phyloP scores from a whole-genome alignment of 1,140 invertebrate genomes.

The Macrostomum lignano region DNA sequence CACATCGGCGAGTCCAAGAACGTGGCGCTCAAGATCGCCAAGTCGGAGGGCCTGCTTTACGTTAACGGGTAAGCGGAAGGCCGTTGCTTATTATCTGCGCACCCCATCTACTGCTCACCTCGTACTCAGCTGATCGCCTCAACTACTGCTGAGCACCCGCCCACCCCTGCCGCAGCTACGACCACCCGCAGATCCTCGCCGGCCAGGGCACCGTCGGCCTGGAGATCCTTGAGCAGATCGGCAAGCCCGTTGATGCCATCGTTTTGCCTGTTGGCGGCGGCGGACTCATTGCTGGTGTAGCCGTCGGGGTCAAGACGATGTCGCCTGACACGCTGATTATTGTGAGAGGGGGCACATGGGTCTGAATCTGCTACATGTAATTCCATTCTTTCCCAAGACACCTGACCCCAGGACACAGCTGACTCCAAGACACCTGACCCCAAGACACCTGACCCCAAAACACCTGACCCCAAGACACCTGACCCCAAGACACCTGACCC shows the following conservation, averaged over 20 bases:
- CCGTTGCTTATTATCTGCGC: not conserved
- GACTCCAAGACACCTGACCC: too few species aligned
- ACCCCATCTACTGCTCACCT: not conserved
- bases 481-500: too few species aligned
- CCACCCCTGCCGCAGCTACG: conserved; percentile 36
- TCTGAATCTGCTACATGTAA: not conserved
- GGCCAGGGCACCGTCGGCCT: conserved; percentile 68
- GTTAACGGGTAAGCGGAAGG: conserved; percentile 7
- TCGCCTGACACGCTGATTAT: conserved; percentile 41
- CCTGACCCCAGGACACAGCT: too few species aligned
- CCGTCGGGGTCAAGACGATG: conserved; percentile 52
- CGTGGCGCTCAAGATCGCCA: conserved; percentile 3
- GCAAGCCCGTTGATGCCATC: conserved; percentile 30
- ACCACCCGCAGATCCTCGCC: conserved; percentile 66
- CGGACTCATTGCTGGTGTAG: conserved; percentile 55
- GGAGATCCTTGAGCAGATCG: conserved; percentile 55
- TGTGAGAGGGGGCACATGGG: too few species aligned
- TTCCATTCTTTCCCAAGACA: too few species aligned
- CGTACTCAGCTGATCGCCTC: not conserved
- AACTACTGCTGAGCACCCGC: not conserved
- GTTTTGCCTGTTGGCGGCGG: conserved; percentile 58
- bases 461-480: too few species aligned
- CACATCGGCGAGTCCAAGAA: conserved; percentile 1
- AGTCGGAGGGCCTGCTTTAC: not conserved
- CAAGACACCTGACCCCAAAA: too few species aligned